Conservation (phyloP, 2,113 vertebrate genomes). For the Conger conger region DNA sequence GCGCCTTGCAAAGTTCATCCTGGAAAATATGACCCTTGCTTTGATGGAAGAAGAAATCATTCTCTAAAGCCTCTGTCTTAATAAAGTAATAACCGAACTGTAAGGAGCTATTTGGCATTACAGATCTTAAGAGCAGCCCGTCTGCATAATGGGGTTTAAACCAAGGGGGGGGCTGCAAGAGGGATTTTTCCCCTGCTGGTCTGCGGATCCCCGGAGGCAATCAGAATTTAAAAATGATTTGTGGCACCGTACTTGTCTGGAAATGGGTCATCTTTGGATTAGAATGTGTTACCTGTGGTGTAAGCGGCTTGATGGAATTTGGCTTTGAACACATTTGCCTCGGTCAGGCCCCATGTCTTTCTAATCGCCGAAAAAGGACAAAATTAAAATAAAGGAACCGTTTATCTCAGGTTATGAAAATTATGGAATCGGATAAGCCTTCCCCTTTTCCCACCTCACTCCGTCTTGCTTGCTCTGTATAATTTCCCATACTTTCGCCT, state of each 20-base stretch:
- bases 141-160: neutral
- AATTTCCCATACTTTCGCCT: neutral
- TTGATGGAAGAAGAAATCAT: neutral
- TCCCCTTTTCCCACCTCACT: slow-evolving; percentile 32
- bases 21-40: too few relatives aligned
- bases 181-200: neutral
- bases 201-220: neutral
- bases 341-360: neutral
- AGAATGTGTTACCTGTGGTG: slow-evolving; percentile 31
- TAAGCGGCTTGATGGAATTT: slow-evolving; percentile 36
- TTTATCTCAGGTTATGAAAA: slow-evolving; percentile 48
- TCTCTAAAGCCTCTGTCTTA: neutral
- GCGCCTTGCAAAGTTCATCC: too few relatives aligned
- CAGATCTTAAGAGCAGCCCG: neutral
- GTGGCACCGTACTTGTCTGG: slow-evolving; percentile 20
- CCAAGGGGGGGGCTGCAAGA: too few relatives aligned
- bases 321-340: slow-evolving; percentile 19
- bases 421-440: slow-evolving; percentile 42
- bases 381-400: neutral
- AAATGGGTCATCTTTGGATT: slow-evolving; percentile 46
- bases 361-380: neutral
- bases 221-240: slow-evolving; percentile 19
- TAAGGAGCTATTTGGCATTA: neutral
- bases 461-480: slow-evolving; percentile 8
- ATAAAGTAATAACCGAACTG: neutral